phyloP scores from a whole-genome alignment of 2,797 vertebrate genomes.

The Phalloptychus januarius region DNA sequence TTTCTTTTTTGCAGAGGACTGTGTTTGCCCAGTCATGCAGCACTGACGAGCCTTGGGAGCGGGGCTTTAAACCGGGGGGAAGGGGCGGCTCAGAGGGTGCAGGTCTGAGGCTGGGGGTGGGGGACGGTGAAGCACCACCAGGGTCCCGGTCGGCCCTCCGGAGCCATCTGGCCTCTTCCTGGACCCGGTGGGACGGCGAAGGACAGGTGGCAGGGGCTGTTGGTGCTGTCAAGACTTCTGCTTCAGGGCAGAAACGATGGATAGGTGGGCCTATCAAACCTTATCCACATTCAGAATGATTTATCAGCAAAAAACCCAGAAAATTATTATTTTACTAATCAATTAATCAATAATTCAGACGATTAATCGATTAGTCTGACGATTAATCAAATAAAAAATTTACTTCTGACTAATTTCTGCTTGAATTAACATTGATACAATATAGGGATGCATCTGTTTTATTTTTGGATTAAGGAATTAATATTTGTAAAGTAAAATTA shows the following conservation, averaged over 20 bases:
- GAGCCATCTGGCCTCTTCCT: slow-evolving; percentile 79
- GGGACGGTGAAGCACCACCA: slow-evolving; percentile 54
- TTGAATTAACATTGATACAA: too few relatives aligned
- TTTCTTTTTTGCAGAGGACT: slow-evolving; percentile 69
- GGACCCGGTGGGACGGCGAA: slow-evolving; percentile 66
- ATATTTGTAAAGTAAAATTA: too few relatives aligned
- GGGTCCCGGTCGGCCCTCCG: slow-evolving; percentile 69
- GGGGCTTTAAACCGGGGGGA: slow-evolving; percentile 58
- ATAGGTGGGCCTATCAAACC: slow-evolving; percentile 13
- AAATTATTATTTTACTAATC: too few relatives aligned
- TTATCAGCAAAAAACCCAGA: not conserved
- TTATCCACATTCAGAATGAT: not conserved
- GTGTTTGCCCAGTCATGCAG: slow-evolving; percentile 79
- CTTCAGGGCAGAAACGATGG: slow-evolving; percentile 41
- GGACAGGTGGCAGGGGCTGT: slow-evolving; percentile 78
- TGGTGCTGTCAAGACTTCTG: slow-evolving; percentile 56
- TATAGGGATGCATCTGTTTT: too few relatives aligned
- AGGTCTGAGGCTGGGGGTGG: slow-evolving; percentile 68
- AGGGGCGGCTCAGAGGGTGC: slow-evolving; percentile 54
- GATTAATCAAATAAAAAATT: too few relatives aligned
- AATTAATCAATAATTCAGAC: too few relatives aligned
- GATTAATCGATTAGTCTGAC: too few relatives aligned
- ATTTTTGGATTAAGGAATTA: too few relatives aligned
- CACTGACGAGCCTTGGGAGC: slow-evolving; percentile 74
- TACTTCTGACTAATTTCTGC: too few relatives aligned